A percentile compares a stretch with the other conserved stretches of the same genome.
Conservation (phyloP, 2,113 vertebrate species). For the Laticauda laticaudata region DNA sequence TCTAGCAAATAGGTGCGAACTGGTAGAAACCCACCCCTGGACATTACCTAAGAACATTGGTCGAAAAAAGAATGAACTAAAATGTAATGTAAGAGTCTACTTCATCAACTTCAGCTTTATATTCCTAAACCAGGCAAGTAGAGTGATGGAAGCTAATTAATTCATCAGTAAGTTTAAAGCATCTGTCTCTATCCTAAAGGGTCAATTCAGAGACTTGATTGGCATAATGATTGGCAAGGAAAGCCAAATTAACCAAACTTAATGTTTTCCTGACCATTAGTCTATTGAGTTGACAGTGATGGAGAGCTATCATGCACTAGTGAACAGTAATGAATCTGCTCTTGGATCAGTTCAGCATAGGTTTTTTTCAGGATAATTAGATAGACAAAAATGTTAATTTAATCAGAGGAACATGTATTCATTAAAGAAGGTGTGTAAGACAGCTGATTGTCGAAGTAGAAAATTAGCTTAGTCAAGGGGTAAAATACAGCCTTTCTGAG, state of each 20-base stretch:
- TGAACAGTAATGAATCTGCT: constrained; percentile 73
- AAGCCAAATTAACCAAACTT: constrained; percentile 70
- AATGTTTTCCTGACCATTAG: constrained; percentile 69
- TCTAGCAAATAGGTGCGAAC: too few relatives aligned
- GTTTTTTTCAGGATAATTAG: constrained; percentile 74
- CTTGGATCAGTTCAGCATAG: constrained; percentile 67
- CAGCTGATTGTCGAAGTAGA: constrained; percentile 68
- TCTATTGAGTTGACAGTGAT: constrained; percentile 70
- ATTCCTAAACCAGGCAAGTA: constrained; percentile 56
- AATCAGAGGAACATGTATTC: constrained; percentile 73
- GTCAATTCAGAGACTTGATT: constrained; percentile 57
- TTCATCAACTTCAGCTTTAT: constrained; percentile 71
- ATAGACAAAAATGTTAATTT: constrained; percentile 77
- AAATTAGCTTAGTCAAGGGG: constrained; percentile 68
- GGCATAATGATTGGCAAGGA: constrained; percentile 55
- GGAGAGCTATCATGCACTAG: constrained; percentile 63
- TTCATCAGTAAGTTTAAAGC: constrained; percentile 70
- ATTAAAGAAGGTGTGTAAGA: constrained; percentile 69
- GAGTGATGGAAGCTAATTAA: constrained; percentile 65
- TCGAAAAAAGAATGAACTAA: constrained; percentile 49
- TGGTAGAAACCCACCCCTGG: too few relatives aligned
- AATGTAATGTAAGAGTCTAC: constrained; percentile 58
- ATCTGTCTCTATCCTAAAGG: constrained; percentile 71
- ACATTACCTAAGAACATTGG: constrained; percentile 45
- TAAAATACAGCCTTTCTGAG: constrained; percentile 52